phyloP scores from a whole-genome alignment of 2,113 vertebrate species.

The Mustela lutreola region DNA sequence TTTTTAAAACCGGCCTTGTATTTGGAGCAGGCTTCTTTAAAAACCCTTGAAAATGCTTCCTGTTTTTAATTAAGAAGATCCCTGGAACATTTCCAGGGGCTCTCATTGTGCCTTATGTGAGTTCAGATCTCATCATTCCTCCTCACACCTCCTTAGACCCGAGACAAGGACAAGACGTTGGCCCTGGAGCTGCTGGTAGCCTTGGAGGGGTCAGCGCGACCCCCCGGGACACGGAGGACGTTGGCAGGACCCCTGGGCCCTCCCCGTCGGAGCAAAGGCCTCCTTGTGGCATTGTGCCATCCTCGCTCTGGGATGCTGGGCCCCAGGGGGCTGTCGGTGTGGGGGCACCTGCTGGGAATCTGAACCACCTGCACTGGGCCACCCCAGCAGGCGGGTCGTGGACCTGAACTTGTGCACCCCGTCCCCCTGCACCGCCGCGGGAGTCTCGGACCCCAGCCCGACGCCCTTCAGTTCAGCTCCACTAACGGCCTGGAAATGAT shows the following conservation, averaged over 20 bases:
- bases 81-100: neutral
- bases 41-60: constrained; percentile 56
- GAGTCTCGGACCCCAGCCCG: too few species aligned
- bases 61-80: constrained; percentile 42
- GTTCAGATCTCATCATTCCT: neutral
- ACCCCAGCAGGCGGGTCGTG: too few species aligned
- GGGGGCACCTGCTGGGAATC: too few species aligned
- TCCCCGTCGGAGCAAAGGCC: neutral
- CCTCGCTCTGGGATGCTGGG: neutral
- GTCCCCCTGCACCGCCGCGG: too few species aligned
- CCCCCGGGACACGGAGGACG: neutral
- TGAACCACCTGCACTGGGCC: neutral
- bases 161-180: neutral
- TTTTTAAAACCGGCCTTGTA: neutral
- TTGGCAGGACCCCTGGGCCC: too few species aligned
- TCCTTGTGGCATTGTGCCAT: fast-evolving
- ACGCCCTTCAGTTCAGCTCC: neutral
- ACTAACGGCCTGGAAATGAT: neutral
- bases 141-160: neutral
- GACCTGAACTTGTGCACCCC: neutral
- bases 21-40: neutral
- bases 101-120: neutral
- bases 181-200: fast-evolving
- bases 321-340: neutral
- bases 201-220: fast-evolving